Percentiles rank a stretch among this genome's conserved stretches.
These are phyloP conservation scores for Campylorhamphus procurvoides DNA, from an alignment of 2,113 vertebrate genomes.

Conservation along the genomic window DNA sequence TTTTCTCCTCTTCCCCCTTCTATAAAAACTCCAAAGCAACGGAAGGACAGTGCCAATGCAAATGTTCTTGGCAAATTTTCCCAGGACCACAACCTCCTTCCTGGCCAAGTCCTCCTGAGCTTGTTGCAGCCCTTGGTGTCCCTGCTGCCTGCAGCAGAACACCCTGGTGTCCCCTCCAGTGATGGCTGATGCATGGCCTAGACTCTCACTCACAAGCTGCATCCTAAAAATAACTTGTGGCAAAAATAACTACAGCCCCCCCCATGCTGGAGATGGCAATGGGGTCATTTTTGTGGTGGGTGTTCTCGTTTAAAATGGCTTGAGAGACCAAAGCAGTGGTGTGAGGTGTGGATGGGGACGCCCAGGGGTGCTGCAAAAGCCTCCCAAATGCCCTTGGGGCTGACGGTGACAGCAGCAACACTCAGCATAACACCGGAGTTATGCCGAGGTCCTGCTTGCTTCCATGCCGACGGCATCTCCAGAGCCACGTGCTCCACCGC, in stretches of 20 bases:
- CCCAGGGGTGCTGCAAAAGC: not conserved
- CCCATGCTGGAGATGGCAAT: not conserved
- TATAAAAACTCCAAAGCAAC: not conserved
- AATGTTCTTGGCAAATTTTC: not conserved
- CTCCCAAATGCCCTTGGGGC: not conserved
- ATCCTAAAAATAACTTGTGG: not conserved
- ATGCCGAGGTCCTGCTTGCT: not conserved
- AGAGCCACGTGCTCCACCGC: not conserved
- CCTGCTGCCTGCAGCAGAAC: rapidly evolving
- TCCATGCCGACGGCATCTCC: not conserved
- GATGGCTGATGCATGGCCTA: not conserved
- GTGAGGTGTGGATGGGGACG: not conserved
- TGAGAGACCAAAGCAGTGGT: not conserved
- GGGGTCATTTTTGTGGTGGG: rapidly evolving
- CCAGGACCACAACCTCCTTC: not conserved
- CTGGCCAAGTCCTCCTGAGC: not conserved
- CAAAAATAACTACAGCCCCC: not conserved
- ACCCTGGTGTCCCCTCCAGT: rapidly evolving
- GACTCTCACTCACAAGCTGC: not conserved
- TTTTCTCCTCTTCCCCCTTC: not conserved
- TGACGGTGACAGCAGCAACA: rapidly evolving
- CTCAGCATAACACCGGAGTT: not conserved
- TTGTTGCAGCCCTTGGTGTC: not conserved
- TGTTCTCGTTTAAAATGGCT: not conserved
- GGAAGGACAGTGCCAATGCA: not conserved